A percentile compares a stretch with the other conserved stretches of the same genome.
phyloP scores from a whole-genome alignment of 2,113 vertebrate genomes.

The Polypterus bichir region DNA sequence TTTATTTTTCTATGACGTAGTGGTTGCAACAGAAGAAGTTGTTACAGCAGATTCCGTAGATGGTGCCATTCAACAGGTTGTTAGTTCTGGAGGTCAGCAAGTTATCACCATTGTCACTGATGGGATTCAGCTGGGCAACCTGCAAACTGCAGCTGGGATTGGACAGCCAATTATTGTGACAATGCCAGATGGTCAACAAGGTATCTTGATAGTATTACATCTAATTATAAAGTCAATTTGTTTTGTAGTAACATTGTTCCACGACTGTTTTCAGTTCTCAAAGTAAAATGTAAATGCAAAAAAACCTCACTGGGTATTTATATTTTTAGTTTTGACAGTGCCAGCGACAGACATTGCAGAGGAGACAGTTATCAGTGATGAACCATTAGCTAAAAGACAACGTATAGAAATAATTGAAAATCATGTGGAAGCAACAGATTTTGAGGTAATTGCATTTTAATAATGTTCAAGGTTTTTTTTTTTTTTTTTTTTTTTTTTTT shows the following conservation, averaged over 20 bases:
- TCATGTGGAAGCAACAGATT: conserved; percentile 61
- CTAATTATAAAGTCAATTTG: too few species aligned
- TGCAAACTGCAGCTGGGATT: conserved; percentile 63
- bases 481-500: too few species aligned
- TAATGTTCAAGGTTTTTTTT: too few species aligned
- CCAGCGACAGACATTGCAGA: conserved; percentile 78
- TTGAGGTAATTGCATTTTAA: conserved; percentile 55
- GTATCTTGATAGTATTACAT: conserved; percentile 33
- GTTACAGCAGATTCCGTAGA: conserved; percentile 76
- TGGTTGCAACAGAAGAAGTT: conserved; percentile 71
- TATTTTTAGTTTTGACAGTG: conserved; percentile 63
- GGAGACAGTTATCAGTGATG: conserved; percentile 77
- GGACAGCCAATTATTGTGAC: conserved; percentile 77
- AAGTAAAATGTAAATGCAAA: too few species aligned
- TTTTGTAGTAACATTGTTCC: too few species aligned
- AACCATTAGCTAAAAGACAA: conserved; percentile 62
- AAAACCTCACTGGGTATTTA: too few species aligned
- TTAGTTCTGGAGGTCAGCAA: conserved; percentile 75
- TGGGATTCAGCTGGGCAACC: conserved; percentile 70
- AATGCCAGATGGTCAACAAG: conserved; percentile 80
- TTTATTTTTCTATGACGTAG: conserved; percentile 31
- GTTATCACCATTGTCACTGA: conserved; percentile 82
- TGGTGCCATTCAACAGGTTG: conserved; percentile 74
- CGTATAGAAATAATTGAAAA: conserved; percentile 73
- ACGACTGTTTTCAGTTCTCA: too few species aligned